These are phyloP conservation scores for Alosa alosa DNA, from an alignment of 2,113 vertebrate genomes.

Conservation along the genomic window DNA sequence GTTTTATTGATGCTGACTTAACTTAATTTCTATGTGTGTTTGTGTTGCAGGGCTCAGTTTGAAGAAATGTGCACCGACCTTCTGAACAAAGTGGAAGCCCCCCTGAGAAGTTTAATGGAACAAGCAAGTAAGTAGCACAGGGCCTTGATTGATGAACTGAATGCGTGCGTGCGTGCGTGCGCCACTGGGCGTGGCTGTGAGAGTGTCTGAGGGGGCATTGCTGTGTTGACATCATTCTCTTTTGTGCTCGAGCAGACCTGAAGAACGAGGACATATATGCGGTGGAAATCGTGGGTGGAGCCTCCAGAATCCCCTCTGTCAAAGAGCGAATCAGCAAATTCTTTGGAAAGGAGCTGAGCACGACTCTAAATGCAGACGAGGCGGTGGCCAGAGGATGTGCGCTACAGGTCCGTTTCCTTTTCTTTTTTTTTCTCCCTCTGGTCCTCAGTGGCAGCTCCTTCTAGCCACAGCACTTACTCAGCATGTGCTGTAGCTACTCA, in stretches of 20 bases:
- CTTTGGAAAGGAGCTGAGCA: slow-evolving; percentile 94
- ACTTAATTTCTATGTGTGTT: slow-evolving; percentile 28
- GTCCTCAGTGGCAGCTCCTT: not conserved
- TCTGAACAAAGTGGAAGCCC: slow-evolving; percentile 82
- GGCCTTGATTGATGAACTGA: not conserved
- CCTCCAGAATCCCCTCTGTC: slow-evolving; percentile 91
- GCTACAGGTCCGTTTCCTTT: slow-evolving; percentile 78
- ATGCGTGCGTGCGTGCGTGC: not conserved
- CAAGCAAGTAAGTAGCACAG: slow-evolving; percentile 83
- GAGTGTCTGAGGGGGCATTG: not conserved
- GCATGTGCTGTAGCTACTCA: not conserved
- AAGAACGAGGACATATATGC: slow-evolving; percentile 93
- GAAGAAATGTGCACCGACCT: slow-evolving; percentile 89
- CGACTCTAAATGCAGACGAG: slow-evolving; percentile 95
- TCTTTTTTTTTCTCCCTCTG: not conserved
- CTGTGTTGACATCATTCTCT: not conserved
- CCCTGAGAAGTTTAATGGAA: slow-evolving; percentile 87
- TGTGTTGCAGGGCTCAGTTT: slow-evolving; percentile 78
- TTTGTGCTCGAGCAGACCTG: slow-evolving; percentile 69
- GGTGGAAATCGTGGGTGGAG: slow-evolving; percentile 94
- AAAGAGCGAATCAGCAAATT: slow-evolving; percentile 95
- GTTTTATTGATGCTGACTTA: not conserved
- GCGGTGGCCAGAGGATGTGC: slow-evolving; percentile 95
- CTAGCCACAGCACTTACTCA: not conserved
- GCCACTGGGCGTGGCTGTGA: not conserved